These are phyloP conservation scores for Anhinga anhinga DNA, from an alignment of 2,113 vertebrate genomes.

Conservation along the genomic window DNA sequence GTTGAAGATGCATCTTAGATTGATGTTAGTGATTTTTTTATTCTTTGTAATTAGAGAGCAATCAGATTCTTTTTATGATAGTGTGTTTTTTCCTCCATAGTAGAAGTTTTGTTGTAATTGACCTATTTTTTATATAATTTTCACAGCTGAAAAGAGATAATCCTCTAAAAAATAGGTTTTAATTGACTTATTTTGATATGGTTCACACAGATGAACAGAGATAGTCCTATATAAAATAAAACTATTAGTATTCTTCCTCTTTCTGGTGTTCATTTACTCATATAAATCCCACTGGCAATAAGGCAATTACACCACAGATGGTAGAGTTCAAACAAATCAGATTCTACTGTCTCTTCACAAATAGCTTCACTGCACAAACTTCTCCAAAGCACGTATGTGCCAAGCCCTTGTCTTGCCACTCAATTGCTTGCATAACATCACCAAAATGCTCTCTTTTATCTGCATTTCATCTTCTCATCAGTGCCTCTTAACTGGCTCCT, in stretches of 20 bases:
- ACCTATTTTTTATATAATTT: slow-evolving; percentile 33
- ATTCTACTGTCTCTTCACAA: slow-evolving; percentile 56
- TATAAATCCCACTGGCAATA: slow-evolving; percentile 72
- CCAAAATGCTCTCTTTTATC: background rate
- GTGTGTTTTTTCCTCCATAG: background rate
- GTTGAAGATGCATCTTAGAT: slow-evolving; percentile 22
- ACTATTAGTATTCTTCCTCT: slow-evolving; percentile 60
- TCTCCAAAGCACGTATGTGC: background rate
- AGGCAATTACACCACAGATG: slow-evolving; percentile 75
- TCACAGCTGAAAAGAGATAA: slow-evolving; percentile 11
- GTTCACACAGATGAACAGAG: slow-evolving; percentile 24
- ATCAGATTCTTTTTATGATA: slow-evolving; percentile 26
- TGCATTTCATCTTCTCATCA: background rate
- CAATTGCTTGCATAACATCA: background rate
- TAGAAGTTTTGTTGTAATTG: slow-evolving; percentile 10
- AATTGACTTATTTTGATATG: slow-evolving; percentile 14
- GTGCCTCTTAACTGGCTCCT: background rate
- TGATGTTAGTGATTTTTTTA: background rate
- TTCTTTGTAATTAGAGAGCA: slow-evolving; percentile 29
- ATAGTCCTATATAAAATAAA: slow-evolving; percentile 47
- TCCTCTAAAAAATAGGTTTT: slow-evolving; percentile 25
- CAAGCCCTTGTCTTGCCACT: background rate
- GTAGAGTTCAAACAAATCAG: slow-evolving; percentile 73
- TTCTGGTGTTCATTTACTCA: slow-evolving; percentile 64
- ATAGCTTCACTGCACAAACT: slow-evolving; percentile 47